Evolutionary conservation across 2,113 vertebrate genomes (phyloP), one percentile per base, ranked within the genome.

Genomic region (Nothocercus julius): DNA sequence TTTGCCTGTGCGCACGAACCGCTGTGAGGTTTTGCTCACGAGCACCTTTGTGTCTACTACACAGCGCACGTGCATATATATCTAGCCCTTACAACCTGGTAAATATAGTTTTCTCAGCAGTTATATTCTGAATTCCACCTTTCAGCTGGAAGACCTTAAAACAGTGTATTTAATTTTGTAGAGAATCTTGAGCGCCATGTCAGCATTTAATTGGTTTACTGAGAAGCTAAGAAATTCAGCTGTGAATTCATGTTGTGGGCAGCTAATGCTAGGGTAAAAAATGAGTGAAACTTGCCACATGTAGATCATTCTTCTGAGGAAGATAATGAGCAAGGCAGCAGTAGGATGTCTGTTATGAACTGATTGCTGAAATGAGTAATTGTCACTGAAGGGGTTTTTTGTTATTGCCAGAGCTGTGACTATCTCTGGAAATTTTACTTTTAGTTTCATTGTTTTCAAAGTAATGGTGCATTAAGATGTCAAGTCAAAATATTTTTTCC

Each of bases 371-470:
- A 92, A 85, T 94, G 91, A 97, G n/a, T 95, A 92, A 87, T 87
- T 92, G 63, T 93, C 66, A 94, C 82, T 87, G 78, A 96, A 89
- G 64, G 27, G 25, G 34, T 47, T 96, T 95, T 95, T 95, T 96
- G 80, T 89, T 87, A 54, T 59, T 89, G 36, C 95, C 82, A 93
- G 92, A 93, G 77, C 83, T 89, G 78, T 84, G 93, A 94, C 93
- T 87, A 7, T 96, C 95, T 97, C 95, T 97, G 90, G 88, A 97
- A 98, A 96, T 96, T 80, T 89, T 91, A 93, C 96, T 97, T 97
- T 66, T 92, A 87, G 89, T 96, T 96, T 96, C 61, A 70, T 96
- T 98, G 96, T 98, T 97, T 97, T 97, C 92, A 85, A 91, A 96
- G 95, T 96, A 96, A 96, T 49, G 90, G 91, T 96, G 79, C 93